These are phyloP conservation scores for Magallana gigas DNA, from an alignment of 1,140 invertebrate species.

Conservation along the genomic window DNA sequence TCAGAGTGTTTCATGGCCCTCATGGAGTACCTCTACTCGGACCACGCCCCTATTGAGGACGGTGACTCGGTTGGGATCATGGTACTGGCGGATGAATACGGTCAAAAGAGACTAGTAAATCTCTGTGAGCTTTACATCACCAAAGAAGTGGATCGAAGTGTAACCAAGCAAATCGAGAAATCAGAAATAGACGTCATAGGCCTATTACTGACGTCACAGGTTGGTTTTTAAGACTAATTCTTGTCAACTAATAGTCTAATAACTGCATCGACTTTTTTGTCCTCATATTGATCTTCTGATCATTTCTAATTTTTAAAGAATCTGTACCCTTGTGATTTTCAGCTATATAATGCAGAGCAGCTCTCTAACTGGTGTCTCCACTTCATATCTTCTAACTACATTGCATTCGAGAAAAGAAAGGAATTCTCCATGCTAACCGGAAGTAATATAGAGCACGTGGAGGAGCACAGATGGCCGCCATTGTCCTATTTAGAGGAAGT, in stretches of 20 bases:
- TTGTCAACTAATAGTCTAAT: too few relatives aligned
- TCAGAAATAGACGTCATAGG: constrained; percentile 76
- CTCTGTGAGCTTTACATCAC: constrained; percentile 76
- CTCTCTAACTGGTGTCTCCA: constrained; percentile 73
- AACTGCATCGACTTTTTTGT: too few relatives aligned
- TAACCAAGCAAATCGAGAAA: constrained; percentile 71
- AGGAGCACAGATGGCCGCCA: constrained; percentile 74
- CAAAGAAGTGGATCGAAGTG: constrained; percentile 73
- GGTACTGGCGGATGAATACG: constrained; percentile 72
- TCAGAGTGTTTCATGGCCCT: constrained; percentile 72
- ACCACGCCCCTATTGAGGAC: constrained; percentile 74
- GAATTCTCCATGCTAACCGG: constrained; percentile 68
- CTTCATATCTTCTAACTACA: constrained; percentile 75
- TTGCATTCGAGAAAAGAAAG: constrained; percentile 66
- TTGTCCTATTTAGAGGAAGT: constrained; percentile 71
- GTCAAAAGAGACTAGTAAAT: constrained; percentile 67
- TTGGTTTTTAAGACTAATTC: constrained; percentile 29
- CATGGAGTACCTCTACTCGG: constrained; percentile 76
- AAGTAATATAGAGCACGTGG: constrained; percentile 68
- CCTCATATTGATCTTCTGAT: too few relatives aligned
- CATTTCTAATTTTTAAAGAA: too few relatives aligned
- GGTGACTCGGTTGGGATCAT: constrained; percentile 70
- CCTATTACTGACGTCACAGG: constrained; percentile 70
- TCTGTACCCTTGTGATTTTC: constrained; percentile 37
- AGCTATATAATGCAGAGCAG: constrained; percentile 74